phyloP scores from a whole-genome alignment of 2,797 vertebrate genomes.

The Distichodus sexfasciatus region DNA sequence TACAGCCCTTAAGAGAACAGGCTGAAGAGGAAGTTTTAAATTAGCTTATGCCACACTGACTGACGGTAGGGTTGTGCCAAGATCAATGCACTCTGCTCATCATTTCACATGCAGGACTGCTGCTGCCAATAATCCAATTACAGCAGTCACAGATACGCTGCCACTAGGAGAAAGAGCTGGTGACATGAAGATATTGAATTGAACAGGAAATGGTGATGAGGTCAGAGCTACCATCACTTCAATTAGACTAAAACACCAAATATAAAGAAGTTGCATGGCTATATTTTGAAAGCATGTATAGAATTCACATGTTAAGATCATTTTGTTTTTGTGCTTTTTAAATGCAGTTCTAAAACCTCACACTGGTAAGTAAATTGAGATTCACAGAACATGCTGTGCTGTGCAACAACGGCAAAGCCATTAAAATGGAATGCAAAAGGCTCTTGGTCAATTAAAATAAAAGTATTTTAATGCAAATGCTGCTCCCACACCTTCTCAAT shows the following conservation, averaged over 20 bases:
- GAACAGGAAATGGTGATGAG: neutral
- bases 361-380: neutral
- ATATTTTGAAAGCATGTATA: neutral
- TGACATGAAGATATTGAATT: neutral
- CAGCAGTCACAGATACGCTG: slow-evolving; percentile 42
- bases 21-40: slow-evolving; percentile 35
- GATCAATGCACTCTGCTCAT: slow-evolving; percentile 59
- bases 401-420: slow-evolving; percentile 5
- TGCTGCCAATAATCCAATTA: slow-evolving; percentile 59
- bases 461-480: slow-evolving; percentile 42
- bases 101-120: slow-evolving; percentile 50
- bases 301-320: neutral
- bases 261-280: no score
- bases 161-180: slow-evolving; percentile 23
- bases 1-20: neutral
- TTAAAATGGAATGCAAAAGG: slow-evolving; percentile 40
- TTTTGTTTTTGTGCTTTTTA: neutral
- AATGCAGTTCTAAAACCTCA: neutral
- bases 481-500: slow-evolving; percentile 17
- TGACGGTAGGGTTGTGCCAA: slow-evolving; percentile 31
- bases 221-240: neutral
- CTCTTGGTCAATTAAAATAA: slow-evolving; percentile 36
- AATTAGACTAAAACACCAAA: neutral
- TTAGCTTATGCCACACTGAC: slow-evolving; percentile 29
- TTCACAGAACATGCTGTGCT: neutral